These are phyloP conservation scores for Riparia riparia DNA, from an alignment of 2,113 vertebrate species.

Conservation along the genomic window DNA sequence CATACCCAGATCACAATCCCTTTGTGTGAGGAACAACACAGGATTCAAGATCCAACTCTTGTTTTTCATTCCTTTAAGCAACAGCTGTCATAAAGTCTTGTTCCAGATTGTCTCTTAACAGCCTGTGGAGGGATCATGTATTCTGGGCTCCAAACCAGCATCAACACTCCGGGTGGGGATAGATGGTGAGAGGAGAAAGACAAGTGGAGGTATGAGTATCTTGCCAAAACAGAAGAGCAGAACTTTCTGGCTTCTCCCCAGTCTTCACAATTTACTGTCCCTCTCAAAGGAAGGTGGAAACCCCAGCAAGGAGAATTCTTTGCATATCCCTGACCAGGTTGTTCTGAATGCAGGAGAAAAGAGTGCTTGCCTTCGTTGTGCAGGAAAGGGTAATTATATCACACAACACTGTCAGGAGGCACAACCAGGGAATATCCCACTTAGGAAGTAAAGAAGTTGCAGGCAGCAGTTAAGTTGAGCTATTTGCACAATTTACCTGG, in stretches of 20 bases:
- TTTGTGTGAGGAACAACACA: constrained; percentile 27
- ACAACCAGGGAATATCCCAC: background rate
- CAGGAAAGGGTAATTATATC: background rate
- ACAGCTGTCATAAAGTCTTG: constrained; percentile 14
- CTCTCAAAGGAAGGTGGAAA: background rate
- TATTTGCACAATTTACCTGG: background rate
- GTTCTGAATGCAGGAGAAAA: background rate
- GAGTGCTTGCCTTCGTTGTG: background rate
- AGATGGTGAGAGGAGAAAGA: constrained; percentile 14
- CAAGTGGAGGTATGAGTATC: background rate
- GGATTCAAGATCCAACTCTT: background rate
- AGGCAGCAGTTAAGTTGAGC: background rate
- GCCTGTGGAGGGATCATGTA: background rate
- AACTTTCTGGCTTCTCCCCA: background rate
- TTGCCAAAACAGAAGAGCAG: background rate
- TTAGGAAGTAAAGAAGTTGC: background rate
- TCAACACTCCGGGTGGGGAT: background rate
- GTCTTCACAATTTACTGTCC: background rate
- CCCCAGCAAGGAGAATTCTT: background rate
- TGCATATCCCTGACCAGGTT: background rate
- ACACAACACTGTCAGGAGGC: background rate
- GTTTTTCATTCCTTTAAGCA: constrained; percentile 18
- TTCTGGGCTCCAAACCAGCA: constrained; percentile 56
- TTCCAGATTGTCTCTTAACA: constrained; percentile 44
- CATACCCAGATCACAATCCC: background rate